Percentiles rank a stretch among this genome's conserved stretches.
Evolutionary conservation across 2,113 vertebrate genomes (phyloP).

Genomic region (Cyanistes caeruleus): DNA sequence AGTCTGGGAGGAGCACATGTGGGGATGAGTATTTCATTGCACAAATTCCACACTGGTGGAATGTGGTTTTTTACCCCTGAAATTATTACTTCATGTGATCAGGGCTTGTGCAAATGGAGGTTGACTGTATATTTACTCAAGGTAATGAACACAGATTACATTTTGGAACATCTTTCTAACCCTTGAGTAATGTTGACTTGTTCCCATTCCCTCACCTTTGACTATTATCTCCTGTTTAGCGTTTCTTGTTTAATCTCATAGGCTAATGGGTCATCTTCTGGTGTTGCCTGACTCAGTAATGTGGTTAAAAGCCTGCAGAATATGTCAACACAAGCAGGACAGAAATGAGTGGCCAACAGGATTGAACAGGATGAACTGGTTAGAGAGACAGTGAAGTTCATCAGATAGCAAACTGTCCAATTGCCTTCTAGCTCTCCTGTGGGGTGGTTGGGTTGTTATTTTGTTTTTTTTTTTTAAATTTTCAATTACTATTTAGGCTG

Average conservation of each 20-base stretch:
- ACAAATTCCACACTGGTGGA: not conserved
- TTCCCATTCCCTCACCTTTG: slow-evolving; percentile 19
- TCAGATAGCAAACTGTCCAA: slow-evolving; percentile 14
- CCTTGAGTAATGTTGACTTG: slow-evolving; percentile 56
- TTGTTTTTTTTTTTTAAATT: not conserved
- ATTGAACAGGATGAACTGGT: slow-evolving; percentile 7
- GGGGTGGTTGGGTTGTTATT: not conserved
- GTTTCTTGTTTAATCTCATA: slow-evolving; percentile 24
- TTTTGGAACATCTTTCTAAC: slow-evolving; percentile 29
- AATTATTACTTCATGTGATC: slow-evolving; percentile 37
- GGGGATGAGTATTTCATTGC: not conserved
- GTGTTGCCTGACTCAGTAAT: not conserved
- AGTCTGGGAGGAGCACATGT: not conserved
- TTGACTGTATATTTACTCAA: slow-evolving; percentile 31
- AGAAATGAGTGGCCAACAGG: not conserved
- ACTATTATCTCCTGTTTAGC: not conserved
- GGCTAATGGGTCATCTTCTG: slow-evolving; percentile 12
- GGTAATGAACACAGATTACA: slow-evolving; percentile 3
- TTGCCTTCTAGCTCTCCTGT: not conserved
- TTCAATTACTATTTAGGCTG: slow-evolving; percentile 24
- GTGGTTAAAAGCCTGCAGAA: not conserved
- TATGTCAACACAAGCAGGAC: slow-evolving; percentile 1
- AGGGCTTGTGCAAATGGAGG: slow-evolving; percentile 35
- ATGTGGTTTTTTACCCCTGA: slow-evolving; percentile 14
- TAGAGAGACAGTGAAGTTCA: slow-evolving; percentile 25